A percentile compares a stretch with the other conserved stretches of the same genome.
Evolutionary conservation across 2,888 invertebrate genomes (phyloP).

Genomic region (Luperina testacea): DNA sequence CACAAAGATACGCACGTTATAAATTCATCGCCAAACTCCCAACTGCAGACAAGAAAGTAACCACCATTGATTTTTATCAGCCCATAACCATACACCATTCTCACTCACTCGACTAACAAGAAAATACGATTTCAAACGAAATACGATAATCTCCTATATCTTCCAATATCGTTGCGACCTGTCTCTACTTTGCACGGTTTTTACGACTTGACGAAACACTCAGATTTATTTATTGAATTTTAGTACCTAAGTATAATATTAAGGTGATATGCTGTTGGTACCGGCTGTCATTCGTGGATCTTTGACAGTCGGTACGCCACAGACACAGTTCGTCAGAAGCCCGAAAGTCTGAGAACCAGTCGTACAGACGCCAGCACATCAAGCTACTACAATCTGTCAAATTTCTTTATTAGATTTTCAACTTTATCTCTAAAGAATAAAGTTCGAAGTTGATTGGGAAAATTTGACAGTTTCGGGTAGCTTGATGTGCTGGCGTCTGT

Average conservation of each 20-base stretch:
- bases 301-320: no score
- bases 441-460: no score
- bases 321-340: no score
- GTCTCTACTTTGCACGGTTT: not conserved
- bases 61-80: conserved; percentile 48
- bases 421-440: no score
- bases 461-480: no score
- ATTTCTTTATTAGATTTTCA: no score
- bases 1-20: not conserved
- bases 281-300: no score
- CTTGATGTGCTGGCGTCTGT: no score
- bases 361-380: no score
- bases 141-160: conserved; percentile 5
- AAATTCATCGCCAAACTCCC: conserved; percentile 6
- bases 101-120: conserved; percentile 8
- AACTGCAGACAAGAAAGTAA: conserved; percentile 20
- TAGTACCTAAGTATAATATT: not conserved
- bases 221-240: not conserved
- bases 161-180: not conserved
- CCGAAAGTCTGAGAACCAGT: no score
- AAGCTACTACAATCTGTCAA: no score
- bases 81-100: conserved; percentile 24
- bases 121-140: conserved; percentile 28
- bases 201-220: not conserved
- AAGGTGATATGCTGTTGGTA: not conserved